phyloP scores from a whole-genome alignment of 2,888 invertebrate genomes.

The Drosophila multiciliata region DNA sequence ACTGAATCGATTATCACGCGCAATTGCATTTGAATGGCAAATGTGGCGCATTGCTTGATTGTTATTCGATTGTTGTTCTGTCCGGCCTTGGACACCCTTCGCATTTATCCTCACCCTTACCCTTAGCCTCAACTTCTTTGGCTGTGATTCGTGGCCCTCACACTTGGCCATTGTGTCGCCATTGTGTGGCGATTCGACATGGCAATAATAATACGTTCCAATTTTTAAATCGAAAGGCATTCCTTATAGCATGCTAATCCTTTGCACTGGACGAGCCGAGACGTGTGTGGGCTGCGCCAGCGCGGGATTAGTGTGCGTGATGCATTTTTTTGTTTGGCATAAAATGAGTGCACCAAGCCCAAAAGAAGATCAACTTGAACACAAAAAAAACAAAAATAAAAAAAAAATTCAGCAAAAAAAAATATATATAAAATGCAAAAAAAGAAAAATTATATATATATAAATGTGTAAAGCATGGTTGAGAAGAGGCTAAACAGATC shows the following conservation, averaged over 20 bases:
- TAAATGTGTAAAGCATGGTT: not conserved
- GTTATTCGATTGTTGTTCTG: constrained; percentile 30
- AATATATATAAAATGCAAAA: constrained; percentile 1
- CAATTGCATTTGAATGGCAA: constrained; percentile 75
- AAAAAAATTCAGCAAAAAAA: constrained; percentile 5
- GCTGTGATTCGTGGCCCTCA: constrained; percentile 45
- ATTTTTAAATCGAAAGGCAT: constrained; percentile 12
- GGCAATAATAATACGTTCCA: constrained; percentile 56
- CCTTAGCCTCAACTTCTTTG: constrained; percentile 9
- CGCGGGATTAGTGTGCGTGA: constrained; percentile 67
- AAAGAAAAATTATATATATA: not conserved
- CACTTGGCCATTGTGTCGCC: constrained; percentile 72
- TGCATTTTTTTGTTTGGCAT: constrained; percentile 62
- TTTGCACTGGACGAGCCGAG: constrained; percentile 42
- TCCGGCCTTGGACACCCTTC: constrained; percentile 19
- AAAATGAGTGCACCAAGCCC: constrained; percentile 51
- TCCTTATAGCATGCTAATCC: constrained; percentile 70
- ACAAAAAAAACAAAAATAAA: constrained; percentile 6
- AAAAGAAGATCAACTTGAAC: constrained; percentile 27
- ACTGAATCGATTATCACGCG: constrained; percentile 71
- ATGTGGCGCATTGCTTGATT: constrained; percentile 69
- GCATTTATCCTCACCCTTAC: constrained; percentile 1
- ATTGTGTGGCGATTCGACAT: constrained; percentile 65
- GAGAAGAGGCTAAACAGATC: not conserved
- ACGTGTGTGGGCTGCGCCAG: constrained; percentile 82